Base-by-base conservation (phyloP, 2,888 invertebrate species). In the Nipponacmea schrenckii region DNA sequence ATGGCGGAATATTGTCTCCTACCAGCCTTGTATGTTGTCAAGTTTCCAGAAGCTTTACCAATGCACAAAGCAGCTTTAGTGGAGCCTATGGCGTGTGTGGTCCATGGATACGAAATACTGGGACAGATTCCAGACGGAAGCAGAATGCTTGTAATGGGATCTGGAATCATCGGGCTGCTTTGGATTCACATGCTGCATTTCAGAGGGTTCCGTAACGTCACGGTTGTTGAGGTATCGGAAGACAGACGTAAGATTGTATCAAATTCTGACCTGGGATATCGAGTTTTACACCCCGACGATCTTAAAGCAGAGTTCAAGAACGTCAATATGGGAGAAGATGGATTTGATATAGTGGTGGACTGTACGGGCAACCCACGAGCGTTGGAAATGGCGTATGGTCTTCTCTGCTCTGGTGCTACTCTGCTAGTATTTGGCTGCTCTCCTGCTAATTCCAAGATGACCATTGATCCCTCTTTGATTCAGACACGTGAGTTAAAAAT, bases 311-410 rank as follows among this genome's bases (percentile, higher is more conserved):
- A 24, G n/a, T 56, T 56, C 56, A 56, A 56, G 56, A 12, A 24
- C n/a, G 24, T 8, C n/a, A 24, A 56, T 20, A 12, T 24, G 10
- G 24, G 56, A 20, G 56, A 56, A 56, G 56, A 56, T 12, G 56
- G 56, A 12, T 56, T 56, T 56, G 56, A 56, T 56, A 56, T 56
- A n/a, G 56, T 56, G 8, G 56, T 56, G 20, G 56, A 56, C 24
- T 56, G 56, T 24, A 56, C 56, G n/a, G 56, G 56, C 56, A 56
- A 56, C 12, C 24, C 56, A 2, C n/a, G 7, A 20, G 56, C 56
- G 4, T 20, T 20, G 8, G 56, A 56, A 56, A 56, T 56, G 56
- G 56, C 56, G 20, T 56, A 12, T 12, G 8, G 24, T 56, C n/a
- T 56, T n/a, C 56, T 56, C 10, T 20, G 24, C n/a, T 12, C 20